phyloP scores from a whole-genome alignment of 2,113 vertebrate genomes.

The Crocuta crocuta region DNA sequence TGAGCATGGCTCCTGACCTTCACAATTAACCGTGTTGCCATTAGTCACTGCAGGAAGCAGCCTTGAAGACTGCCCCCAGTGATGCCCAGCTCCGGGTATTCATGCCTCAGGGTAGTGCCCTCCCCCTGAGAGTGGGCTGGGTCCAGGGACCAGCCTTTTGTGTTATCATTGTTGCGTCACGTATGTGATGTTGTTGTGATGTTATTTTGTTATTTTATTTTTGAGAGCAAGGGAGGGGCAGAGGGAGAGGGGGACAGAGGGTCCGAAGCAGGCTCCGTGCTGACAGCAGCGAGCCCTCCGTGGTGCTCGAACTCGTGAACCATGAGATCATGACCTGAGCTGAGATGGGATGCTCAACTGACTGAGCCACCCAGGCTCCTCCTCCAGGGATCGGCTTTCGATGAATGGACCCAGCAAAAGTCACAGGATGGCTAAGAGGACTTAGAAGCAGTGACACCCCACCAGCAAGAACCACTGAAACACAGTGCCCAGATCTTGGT shows the following conservation, averaged over 20 bases:
- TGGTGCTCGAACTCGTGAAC: no score
- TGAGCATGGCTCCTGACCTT: not conserved
- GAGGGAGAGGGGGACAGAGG: no score
- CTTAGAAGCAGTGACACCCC: not conserved
- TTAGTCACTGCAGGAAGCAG: not conserved
- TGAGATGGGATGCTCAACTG: no score
- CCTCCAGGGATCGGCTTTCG: not conserved
- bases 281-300: no score
- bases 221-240: no score
- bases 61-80: not conserved
- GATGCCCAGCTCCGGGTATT: not conserved
- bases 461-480: not conserved
- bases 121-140: not conserved
- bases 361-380: no score
- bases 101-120: not conserved
- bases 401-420: not conserved
- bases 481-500: not conserved
- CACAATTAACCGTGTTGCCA: rapidly evolving
- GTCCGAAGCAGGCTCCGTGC: no score
- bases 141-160: not conserved
- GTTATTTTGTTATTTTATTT: no score
- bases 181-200: no score
- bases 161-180: no score
- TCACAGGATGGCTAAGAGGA: no score
- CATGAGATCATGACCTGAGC: no score